These are phyloP conservation scores for Megaceryle alcyon DNA, from an alignment of 2,797 vertebrate species.

Conservation along the genomic window DNA sequence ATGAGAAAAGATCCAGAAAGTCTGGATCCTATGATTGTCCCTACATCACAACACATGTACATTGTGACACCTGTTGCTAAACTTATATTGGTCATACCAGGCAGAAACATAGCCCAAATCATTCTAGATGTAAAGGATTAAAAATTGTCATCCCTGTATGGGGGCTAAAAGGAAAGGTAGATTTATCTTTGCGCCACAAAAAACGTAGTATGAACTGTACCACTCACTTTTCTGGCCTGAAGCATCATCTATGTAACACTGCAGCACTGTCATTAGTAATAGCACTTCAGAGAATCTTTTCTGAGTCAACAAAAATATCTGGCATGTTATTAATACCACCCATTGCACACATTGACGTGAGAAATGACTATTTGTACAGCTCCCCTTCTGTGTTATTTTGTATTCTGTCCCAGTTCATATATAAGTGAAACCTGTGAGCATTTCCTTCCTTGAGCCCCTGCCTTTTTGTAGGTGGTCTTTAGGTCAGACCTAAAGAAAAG, in stretches of 20 bases:
- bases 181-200: background rate
- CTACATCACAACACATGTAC: background rate
- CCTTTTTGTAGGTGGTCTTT: background rate
- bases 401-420: conserved; percentile 37
- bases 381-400: background rate
- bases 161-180: background rate
- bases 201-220: background rate
- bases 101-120: background rate
- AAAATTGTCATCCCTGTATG: background rate
- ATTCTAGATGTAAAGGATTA: background rate
- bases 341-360: background rate
- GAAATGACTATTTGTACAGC: conserved; percentile 32
- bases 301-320: conserved; percentile 56
- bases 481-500: background rate
- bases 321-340: conserved; percentile 16
- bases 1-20: background rate
- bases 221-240: background rate
- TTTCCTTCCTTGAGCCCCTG: background rate
- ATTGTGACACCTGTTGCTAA: background rate
- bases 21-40: background rate
- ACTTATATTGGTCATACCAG: background rate
- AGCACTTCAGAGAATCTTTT: conserved; percentile 22
- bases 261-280: conserved; percentile 20
- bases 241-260: background rate
- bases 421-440: conserved; percentile 23